Base-by-base conservation (phyloP, 2,888 invertebrate genomes). In the Caprella mutica region DNA sequence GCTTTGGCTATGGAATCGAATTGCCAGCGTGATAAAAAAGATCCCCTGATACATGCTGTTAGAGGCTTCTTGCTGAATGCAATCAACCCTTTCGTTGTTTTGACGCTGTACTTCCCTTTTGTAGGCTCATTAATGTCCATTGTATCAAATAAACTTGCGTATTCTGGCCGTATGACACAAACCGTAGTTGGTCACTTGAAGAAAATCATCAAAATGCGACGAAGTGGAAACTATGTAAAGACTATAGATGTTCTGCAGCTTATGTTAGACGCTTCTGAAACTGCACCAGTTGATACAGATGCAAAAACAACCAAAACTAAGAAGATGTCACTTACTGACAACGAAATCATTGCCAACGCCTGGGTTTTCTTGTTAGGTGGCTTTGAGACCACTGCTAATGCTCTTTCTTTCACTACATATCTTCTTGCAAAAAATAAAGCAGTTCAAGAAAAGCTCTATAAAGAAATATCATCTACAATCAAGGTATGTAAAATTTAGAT, bases 331-430 rank as follows among this genome's bases (percentile, higher is more conserved):
- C 56, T 71, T 26, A 65, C 68, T 6, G 71, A 71, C 58, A 66
- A 68, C 53, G 72, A 73, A 59, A 70, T 74, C 51, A 68, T 72
- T 43, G 71, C 72, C 27, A 73, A 73, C 61, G 70, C 71, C 26
- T 72, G 75, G 65, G 70, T 77, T 2, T 77, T 77, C 65, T 68
- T 77, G 35, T 66, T 77, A 51, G 77, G 75, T 21, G 77, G 77
- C 0, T 78, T 76, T 62, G 78, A 78, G 66, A 78, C 78, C 0
- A 77, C 77, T 0, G 73, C 76, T 26, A 74, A 74, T 3, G 71
- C 75, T 3, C 67, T 78, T 30, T 71, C 72, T 5, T 77, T 74
- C 66, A 69, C 73, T 19, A 27, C 58, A 42, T 66, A 66, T 42
- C 59, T 65, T 21, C 55, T 67, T 29, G 66, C 67, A 21, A 55